Evolutionary conservation across 1,140 invertebrate genomes (phyloP).

Genomic region (Microplitis demolitor): DNA sequence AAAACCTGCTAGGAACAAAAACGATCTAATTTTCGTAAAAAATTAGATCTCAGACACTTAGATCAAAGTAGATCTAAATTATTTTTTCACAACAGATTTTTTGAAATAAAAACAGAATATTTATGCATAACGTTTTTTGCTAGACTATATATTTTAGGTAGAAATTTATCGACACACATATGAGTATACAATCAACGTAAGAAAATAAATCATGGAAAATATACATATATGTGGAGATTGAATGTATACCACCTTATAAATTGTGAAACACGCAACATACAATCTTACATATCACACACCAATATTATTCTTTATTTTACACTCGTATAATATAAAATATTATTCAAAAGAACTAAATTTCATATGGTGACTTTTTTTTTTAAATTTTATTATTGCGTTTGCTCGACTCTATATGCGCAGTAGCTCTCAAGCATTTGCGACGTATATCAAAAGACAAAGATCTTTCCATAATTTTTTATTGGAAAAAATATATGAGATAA

Average conservation of each 20-base stretch:
- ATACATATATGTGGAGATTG: background rate
- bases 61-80: too few relatives aligned
- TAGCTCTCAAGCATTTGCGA: too few relatives aligned
- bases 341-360: background rate
- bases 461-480: background rate
- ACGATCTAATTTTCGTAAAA: too few relatives aligned
- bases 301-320: background rate
- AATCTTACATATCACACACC: background rate
- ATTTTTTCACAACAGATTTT: too few relatives aligned
- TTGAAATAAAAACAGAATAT: background rate
- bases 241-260: background rate
- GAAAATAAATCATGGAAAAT: background rate
- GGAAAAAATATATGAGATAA: background rate
- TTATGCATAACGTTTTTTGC: background rate
- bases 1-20: too few relatives aligned
- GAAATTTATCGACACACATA: background rate
- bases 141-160: slow-evolving; percentile 6
- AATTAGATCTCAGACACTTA: too few relatives aligned
- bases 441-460: too few relatives aligned
- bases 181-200: background rate
- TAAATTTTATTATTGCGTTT: background rate
- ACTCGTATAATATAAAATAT: background rate
- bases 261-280: background rate
- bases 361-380: background rate
- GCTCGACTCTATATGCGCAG: too few relatives aligned